Percentiles rank a stretch among this genome's conserved stretches.
Evolutionary conservation across 2,888 invertebrate genomes (phyloP).

Genomic region (Leptopilina syphax): DNA sequence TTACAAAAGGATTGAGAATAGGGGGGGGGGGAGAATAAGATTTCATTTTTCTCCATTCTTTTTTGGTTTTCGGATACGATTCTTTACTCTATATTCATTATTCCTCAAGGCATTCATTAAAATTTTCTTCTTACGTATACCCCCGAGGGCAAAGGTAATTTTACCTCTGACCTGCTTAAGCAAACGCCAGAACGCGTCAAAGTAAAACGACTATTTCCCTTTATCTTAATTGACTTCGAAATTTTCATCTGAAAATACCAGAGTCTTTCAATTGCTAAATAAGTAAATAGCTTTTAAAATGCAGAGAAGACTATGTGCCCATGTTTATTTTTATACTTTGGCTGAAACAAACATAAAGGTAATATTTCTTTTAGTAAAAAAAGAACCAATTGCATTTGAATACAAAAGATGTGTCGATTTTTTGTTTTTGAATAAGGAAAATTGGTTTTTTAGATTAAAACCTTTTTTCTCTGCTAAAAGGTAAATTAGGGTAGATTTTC

Average conservation of each 20-base stretch:
- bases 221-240: constrained; percentile 31
- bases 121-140: constrained; percentile 28
- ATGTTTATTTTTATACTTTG: background rate
- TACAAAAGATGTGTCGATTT: too few species aligned
- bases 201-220: constrained; percentile 20
- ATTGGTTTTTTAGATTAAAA: too few species aligned
- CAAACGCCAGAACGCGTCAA: constrained; percentile 37
- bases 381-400: too few species aligned
- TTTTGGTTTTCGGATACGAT: background rate
- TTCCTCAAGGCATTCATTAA: constrained; percentile 18
- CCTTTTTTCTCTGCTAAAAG: too few species aligned
- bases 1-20: too few species aligned
- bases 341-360: too few species aligned
- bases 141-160: constrained; percentile 18
- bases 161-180: constrained; percentile 13
- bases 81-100: constrained; percentile 14
- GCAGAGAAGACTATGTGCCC: background rate
- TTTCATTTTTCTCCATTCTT: too few species aligned
- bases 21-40: background rate
- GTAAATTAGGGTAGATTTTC: too few species aligned
- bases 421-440: too few species aligned
- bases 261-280: constrained; percentile 10
- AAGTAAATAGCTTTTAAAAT: constrained; percentile 13
- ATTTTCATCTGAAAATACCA: constrained; percentile 25
- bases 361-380: too few species aligned